Conservation (phyloP, 2,888 invertebrate species). For the Pheosia tremula region DNA sequence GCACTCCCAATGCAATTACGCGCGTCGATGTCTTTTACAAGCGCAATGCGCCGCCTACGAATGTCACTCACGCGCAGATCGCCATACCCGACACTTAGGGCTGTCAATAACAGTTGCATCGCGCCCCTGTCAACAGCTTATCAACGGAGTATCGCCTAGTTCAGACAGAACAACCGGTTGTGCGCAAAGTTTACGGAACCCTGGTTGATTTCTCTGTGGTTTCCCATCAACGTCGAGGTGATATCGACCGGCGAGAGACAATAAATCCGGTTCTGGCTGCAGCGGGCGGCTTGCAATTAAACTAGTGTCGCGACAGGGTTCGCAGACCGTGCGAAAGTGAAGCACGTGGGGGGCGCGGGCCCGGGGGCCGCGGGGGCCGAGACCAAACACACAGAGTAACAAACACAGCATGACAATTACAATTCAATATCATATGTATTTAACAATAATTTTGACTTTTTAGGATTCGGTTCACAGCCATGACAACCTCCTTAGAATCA, state of each 20-base stretch:
- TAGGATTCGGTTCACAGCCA: no score
- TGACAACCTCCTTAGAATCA: no score
- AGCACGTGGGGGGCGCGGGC: slow-evolving; percentile 52
- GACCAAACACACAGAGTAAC: slow-evolving; percentile 36
- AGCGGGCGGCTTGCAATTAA: slow-evolving; percentile 78
- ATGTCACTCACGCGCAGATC: slow-evolving; percentile 36
- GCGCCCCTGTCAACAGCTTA: slow-evolving; percentile 30
- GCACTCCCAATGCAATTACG: slow-evolving; percentile 22
- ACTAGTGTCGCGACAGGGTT: slow-evolving; percentile 80
- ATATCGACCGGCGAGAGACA: slow-evolving; percentile 75
- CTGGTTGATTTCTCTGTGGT: slow-evolving; percentile 57
- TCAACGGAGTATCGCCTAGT: slow-evolving; percentile 24
- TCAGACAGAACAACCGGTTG: slow-evolving; percentile 34
- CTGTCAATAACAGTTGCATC: slow-evolving; percentile 38
- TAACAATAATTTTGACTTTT: neutral
- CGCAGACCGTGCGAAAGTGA: slow-evolving; percentile 82
- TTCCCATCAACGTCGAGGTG: slow-evolving; percentile 64
- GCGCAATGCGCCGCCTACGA: slow-evolving; percentile 31
- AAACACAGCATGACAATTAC: slow-evolving; percentile 17
- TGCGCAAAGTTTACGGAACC: slow-evolving; percentile 40
- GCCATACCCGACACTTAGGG: slow-evolving; percentile 34
- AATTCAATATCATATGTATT: neutral
- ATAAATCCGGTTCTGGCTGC: slow-evolving; percentile 80
- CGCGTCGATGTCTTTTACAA: slow-evolving; percentile 75
- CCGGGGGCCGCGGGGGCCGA: slow-evolving; percentile 40